Evolutionary conservation across 2,888 invertebrate species (phyloP).

Genomic region (Andrena camellia): DNA sequence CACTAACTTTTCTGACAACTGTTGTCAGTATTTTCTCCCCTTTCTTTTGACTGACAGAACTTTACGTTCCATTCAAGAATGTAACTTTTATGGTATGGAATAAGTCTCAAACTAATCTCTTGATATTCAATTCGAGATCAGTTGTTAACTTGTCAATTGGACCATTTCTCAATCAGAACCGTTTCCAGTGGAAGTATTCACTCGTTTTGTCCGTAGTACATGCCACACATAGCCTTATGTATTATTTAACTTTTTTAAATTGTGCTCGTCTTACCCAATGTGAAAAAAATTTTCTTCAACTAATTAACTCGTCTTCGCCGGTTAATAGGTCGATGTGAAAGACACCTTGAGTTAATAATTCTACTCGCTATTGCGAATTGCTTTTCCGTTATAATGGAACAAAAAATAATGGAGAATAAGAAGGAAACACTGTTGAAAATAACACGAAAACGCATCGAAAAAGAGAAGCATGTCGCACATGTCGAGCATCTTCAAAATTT

Average conservation of each 20-base stretch:
- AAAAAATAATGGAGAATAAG: background rate
- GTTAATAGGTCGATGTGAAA: too few relatives aligned
- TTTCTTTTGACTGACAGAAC: too few relatives aligned
- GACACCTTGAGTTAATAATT: too few relatives aligned
- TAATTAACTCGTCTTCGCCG: too few relatives aligned
- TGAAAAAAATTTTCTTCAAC: too few relatives aligned
- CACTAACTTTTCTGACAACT: background rate
- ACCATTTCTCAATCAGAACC: too few relatives aligned
- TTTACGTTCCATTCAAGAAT: background rate
- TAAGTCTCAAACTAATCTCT: background rate
- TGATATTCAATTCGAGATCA: background rate
- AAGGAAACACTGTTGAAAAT: background rate
- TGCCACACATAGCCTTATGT: too few relatives aligned
- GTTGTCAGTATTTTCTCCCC: background rate
- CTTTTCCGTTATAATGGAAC: background rate
- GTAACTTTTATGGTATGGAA: background rate
- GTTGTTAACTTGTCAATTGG: too few relatives aligned
- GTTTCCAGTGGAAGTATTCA: too few relatives aligned
- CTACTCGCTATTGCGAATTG: too few relatives aligned
- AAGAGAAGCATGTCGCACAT: background rate
- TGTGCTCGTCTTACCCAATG: too few relatives aligned
- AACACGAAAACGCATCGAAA: background rate
- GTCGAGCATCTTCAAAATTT: background rate
- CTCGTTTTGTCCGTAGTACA: background rate
- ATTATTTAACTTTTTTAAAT: too few relatives aligned